These are phyloP conservation scores for Chrysolina haemoptera DNA, from an alignment of 2,888 invertebrate species.

Conservation along the genomic window DNA sequence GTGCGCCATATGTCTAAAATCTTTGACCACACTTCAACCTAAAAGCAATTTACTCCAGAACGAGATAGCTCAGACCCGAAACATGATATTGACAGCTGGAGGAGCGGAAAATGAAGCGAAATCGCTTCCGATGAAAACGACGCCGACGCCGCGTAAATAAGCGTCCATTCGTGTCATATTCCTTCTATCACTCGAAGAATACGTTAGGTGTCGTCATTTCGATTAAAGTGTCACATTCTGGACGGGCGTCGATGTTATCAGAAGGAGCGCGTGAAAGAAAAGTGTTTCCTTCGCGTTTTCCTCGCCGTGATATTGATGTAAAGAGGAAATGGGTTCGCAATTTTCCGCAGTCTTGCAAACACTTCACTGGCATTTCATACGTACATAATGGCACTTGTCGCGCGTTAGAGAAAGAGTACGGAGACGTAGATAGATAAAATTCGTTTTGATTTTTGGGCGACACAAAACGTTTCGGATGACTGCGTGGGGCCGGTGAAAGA, in stretches of 20 bases:
- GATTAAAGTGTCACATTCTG: slow-evolving; percentile 27
- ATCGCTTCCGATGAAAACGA: slow-evolving; percentile 33
- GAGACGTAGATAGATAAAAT: slow-evolving; percentile 20
- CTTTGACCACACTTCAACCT: slow-evolving; percentile 13
- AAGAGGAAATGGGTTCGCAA: slow-evolving; percentile 42
- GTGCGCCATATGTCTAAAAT: neutral
- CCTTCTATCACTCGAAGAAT: slow-evolving; percentile 5
- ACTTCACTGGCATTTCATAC: slow-evolving; percentile 30
- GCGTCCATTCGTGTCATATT: slow-evolving; percentile 40
- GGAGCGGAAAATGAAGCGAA: slow-evolving; percentile 32
- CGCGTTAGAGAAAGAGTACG: neutral
- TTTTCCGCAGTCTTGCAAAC: slow-evolving; percentile 40
- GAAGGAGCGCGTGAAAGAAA: slow-evolving; percentile 25
- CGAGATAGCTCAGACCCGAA: slow-evolving; percentile 27
- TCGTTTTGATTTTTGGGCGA: slow-evolving; percentile 14
- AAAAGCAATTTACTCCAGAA: slow-evolving; percentile 41
- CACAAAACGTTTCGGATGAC: neutral
- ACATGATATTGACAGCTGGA: slow-evolving; percentile 45
- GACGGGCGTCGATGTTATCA: neutral
- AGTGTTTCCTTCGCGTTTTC: slow-evolving; percentile 35
- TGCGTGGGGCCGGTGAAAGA: neutral
- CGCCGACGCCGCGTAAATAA: slow-evolving; percentile 39
- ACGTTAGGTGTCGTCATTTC: slow-evolving; percentile 9
- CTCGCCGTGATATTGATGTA: slow-evolving; percentile 36
- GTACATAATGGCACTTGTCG: slow-evolving; percentile 29